phyloP scores from a whole-genome alignment of 2,797 vertebrate genomes.

The Novumbra hubbsi region DNA sequence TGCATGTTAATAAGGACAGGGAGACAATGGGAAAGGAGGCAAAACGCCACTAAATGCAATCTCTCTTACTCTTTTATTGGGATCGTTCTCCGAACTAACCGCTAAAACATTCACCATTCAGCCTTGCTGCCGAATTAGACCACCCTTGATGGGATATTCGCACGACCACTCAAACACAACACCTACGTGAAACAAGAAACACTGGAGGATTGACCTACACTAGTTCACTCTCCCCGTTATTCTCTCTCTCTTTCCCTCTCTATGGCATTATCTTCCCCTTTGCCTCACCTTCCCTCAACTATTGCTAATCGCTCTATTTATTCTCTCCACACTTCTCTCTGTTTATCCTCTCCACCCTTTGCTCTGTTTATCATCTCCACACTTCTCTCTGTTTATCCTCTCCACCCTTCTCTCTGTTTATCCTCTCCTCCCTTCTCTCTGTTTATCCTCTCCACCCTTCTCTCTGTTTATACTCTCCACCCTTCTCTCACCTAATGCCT shows the following conservation, averaged over 20 bases:
- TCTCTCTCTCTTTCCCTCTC: background rate
- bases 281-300: no score
- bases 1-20: slow-evolving; percentile 79
- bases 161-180: background rate
- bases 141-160: background rate
- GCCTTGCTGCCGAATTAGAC: slow-evolving; percentile 42
- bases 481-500: no score
- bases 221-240: no score
- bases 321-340: no score
- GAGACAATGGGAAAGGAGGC: slow-evolving; percentile 73
- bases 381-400: no score
- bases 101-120: background rate
- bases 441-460: no score
- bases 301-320: no score
- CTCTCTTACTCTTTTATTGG: slow-evolving; percentile 51
- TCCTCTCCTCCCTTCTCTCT: background rate
- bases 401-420: background rate
- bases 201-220: background rate
- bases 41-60: slow-evolving; percentile 69
- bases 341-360: no score
- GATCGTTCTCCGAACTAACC: slow-evolving; percentile 46
- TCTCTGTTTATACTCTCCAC: no score
- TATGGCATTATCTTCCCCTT: background rate
- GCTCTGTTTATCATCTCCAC: no score
- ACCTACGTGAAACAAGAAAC: background rate